Conservation (phyloP, 2,888 invertebrate genomes). For the Dryococelus australis region DNA sequence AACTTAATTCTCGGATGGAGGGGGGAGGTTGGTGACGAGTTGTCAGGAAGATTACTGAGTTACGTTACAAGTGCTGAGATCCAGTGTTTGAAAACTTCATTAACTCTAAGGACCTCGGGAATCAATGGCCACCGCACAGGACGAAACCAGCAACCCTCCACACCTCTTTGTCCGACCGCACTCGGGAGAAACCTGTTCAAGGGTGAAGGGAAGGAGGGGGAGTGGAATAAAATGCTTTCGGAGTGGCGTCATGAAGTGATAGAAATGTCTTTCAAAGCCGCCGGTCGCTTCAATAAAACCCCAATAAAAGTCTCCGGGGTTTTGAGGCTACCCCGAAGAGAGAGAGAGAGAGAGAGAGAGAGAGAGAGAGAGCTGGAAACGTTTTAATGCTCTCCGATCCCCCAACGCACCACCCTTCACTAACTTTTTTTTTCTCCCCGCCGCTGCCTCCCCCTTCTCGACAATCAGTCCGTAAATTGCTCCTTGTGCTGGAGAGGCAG, state of each 20-base stretch:
- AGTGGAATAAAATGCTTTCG: neutral
- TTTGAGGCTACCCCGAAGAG: too few species aligned
- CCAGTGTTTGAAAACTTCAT: too few species aligned
- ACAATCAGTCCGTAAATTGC: neutral
- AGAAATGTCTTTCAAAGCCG: neutral
- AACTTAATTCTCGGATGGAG: too few species aligned
- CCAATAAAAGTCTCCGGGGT: neutral
- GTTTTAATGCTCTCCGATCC: neutral
- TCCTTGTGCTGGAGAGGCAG: neutral
- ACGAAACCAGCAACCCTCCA: neutral
- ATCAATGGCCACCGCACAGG: too few species aligned
- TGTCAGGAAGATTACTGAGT: too few species aligned
- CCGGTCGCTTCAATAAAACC: conserved; percentile 3
- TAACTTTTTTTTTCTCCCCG: too few species aligned
- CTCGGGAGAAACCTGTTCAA: neutral
- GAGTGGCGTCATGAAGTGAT: conserved; percentile 16
- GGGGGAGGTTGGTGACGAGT: too few species aligned
- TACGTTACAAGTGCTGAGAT: too few species aligned
- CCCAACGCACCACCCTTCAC: neutral
- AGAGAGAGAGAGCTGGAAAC: neutral
- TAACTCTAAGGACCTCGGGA: too few species aligned
- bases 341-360: neutral
- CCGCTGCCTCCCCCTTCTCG: neutral
- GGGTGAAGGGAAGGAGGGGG: neutral
- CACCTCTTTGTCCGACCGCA: neutral